A percentile compares a stretch with the other conserved stretches of the same genome.
Conservation (phyloP, 2,113 vertebrate genomes). For the Muntiacus reevesi region DNA sequence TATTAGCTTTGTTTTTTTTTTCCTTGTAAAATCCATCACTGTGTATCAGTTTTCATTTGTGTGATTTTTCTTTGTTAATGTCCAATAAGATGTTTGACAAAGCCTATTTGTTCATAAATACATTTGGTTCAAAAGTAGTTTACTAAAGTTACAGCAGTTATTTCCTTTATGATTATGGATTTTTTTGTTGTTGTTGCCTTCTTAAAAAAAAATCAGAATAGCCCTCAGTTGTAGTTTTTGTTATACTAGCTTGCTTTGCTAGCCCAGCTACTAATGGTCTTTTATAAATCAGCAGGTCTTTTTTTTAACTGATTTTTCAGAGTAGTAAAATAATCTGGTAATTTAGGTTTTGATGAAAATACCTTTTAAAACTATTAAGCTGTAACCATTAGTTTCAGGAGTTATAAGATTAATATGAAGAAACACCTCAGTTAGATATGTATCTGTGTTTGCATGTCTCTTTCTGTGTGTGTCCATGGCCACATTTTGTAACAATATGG, state of each 20-base stretch:
- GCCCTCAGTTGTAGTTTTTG: slow-evolving; percentile 73
- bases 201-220: slow-evolving; percentile 71
- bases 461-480: neutral
- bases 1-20: slow-evolving; percentile 94
- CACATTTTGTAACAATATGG: neutral
- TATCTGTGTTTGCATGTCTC: neutral
- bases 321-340: slow-evolving; percentile 12
- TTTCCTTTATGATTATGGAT: slow-evolving; percentile 71
- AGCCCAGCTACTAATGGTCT: neutral
- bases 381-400: slow-evolving; percentile 57
- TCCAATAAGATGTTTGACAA: slow-evolving; percentile 79
- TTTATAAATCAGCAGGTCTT: slow-evolving; percentile 1
- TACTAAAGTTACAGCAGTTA: slow-evolving; percentile 82
- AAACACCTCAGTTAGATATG: neutral
- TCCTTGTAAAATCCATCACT: slow-evolving; percentile 92
- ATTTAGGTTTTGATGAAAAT: slow-evolving; percentile 65
- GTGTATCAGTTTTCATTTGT: slow-evolving; percentile 82
- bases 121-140: slow-evolving; percentile 86
- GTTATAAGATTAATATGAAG: neutral
- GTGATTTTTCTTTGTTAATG: slow-evolving; percentile 80
- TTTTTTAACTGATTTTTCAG: slow-evolving; percentile 48
- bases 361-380: slow-evolving; percentile 41
- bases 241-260: slow-evolving; percentile 44
- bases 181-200: slow-evolving; percentile 83
- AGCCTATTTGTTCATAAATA: slow-evolving; percentile 88